Base-by-base conservation (phyloP, 2,797 vertebrate species). In the Dicrostonyx torquatus region DNA sequence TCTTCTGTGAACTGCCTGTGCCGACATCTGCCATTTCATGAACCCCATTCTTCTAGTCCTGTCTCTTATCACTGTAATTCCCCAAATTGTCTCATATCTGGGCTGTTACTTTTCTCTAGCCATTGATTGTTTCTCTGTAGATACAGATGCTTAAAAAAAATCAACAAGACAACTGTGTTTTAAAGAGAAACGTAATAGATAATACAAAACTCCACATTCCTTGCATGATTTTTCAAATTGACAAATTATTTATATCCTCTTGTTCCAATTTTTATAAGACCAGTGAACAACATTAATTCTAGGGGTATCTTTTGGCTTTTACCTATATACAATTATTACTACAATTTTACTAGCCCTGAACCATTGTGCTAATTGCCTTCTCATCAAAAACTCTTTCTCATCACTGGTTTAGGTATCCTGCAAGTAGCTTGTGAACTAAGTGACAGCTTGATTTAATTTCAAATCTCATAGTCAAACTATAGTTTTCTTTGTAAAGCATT, bases 291-390 rank as follows among this genome's bases (percentile, higher is more conserved):
- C 68, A 90, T 72, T 14, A 45, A 88, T 91, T 82, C 31, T 93
- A 78, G 62, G n/a, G 64, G 91, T 68, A 84, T 76, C 75, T 79
- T 87, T 93, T 7, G 58, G 22, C 95, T 84, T 87, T 90, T 79
- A 75, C 37, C 66, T 22, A 37, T 45, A 22, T 18, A 22, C 17
- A 95, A 70, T 90, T 79, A 72, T 80, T 89, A 92, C 66, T 91
- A 87, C 29, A 53, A 40, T 55, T 93, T 84, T 58, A 66, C 7
- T 75, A 90, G 14, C 31, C n/a, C 93, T 77, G 2, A 73, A 91
- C 58, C 86, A 78, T 82, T 95, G 24, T 18, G 70, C 60, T 80
- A 83, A 91, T 82, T 89, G 70, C 58, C 14, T 92, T 76, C 37
- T 87, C 50, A 72, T 60, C 8, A 91, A 90, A 86, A 85, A 87